A percentile compares a stretch with the other conserved stretches of the same genome.
Conservation (phyloP, 2,113 vertebrate species). For the Rhea americana region DNA sequence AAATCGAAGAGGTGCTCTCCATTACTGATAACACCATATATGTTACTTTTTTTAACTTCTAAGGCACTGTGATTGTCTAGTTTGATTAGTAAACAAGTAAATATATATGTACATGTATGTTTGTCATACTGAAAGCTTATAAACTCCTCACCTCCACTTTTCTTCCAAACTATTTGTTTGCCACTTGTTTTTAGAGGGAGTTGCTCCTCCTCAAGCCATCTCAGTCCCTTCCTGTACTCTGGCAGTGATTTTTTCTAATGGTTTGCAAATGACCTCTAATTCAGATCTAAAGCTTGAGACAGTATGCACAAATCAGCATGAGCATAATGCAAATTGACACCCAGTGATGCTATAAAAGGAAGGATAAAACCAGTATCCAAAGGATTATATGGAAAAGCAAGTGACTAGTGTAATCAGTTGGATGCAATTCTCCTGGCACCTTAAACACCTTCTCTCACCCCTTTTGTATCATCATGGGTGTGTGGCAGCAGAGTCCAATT, state of each 20-base stretch:
- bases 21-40: neutral
- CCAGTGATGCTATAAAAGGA: neutral
- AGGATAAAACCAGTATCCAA: neutral
- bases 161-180: neutral
- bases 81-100: neutral
- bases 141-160: neutral
- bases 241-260: neutral
- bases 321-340: neutral
- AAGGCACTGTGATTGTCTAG: neutral
- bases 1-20: neutral
- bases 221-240: neutral
- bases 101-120: accelerated
- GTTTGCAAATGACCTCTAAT: neutral
- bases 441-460: neutral
- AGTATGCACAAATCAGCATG: accelerated
- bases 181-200: neutral
- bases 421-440: neutral
- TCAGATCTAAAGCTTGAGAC: neutral
- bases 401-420: neutral
- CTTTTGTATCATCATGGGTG: neutral
- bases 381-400: neutral
- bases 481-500: neutral
- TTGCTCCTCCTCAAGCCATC: neutral
- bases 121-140: neutral
- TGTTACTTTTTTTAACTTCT: neutral